phyloP scores from a whole-genome alignment of 2,888 invertebrate species.

The Carabus problematicus region DNA sequence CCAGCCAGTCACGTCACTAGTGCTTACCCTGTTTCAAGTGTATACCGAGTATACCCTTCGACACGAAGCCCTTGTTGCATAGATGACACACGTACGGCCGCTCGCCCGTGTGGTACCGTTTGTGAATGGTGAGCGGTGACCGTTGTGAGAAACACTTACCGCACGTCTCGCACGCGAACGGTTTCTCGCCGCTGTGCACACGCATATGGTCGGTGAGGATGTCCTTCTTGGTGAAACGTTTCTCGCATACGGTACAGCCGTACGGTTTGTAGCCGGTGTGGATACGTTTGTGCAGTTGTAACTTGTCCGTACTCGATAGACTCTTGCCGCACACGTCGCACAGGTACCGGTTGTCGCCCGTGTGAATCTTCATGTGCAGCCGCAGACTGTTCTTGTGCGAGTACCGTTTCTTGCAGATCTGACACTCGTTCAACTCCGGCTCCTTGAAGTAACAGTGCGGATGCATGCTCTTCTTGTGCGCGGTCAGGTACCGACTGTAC shows the following conservation, averaged over 20 bases:
- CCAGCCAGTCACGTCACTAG: neutral
- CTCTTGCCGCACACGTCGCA: conserved; percentile 56
- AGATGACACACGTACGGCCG: conserved; percentile 61
- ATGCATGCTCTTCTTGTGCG: conserved; percentile 56
- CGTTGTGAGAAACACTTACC: conserved; percentile 54
- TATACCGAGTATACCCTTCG: conserved; percentile 63
- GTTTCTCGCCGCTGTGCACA: conserved; percentile 55
- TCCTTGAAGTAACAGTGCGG: conserved; percentile 40
- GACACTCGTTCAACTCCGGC: conserved; percentile 55
- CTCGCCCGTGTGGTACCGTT: conserved; percentile 53
- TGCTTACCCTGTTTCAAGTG: conserved; percentile 56
- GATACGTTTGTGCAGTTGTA: conserved; percentile 53
- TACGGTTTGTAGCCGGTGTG: conserved; percentile 56
- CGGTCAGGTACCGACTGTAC: conserved; percentile 56
- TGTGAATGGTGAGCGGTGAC: conserved; percentile 52
- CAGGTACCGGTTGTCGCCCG: conserved; percentile 53
- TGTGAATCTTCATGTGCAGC: conserved; percentile 56
- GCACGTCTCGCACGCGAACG: conserved; percentile 55
- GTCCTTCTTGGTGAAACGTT: conserved; percentile 55
- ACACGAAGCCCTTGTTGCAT: conserved; percentile 66
- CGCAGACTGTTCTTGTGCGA: conserved; percentile 58
- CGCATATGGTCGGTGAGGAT: conserved; percentile 55
- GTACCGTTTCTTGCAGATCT: conserved; percentile 58
- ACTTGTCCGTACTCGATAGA: conserved; percentile 54
- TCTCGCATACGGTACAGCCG: conserved; percentile 53